Evolutionary conservation across 1,140 invertebrate genomes (phyloP).

Genomic region (Plutomurus gul): DNA sequence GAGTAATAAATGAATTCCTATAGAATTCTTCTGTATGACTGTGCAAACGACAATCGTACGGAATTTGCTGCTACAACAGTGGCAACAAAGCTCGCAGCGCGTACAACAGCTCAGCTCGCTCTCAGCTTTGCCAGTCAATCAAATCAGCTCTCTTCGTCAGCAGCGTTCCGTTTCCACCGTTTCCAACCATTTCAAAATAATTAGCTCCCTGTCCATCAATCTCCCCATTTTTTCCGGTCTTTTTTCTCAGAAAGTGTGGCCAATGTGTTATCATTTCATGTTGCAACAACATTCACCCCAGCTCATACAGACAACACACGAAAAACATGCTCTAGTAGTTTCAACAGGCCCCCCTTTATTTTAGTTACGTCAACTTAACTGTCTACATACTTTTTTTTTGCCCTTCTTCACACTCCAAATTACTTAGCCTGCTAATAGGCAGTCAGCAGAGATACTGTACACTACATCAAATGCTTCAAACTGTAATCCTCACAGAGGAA

Average conservation of each 20-base stretch:
- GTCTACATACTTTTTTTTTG: too few relatives aligned
- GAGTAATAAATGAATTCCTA: constrained; percentile 16
- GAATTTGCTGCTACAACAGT: constrained; percentile 15
- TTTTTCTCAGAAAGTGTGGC: background rate
- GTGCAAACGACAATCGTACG: background rate
- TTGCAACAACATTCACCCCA: background rate
- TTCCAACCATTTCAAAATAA: constrained; percentile 41
- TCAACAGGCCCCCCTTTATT: background rate
- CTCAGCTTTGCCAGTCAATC: background rate
- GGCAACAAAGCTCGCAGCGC: too few relatives aligned
- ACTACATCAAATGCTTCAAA: too few relatives aligned
- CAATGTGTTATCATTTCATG: background rate
- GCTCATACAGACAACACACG: background rate
- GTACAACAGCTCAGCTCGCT: background rate
- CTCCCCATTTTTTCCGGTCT: constrained; percentile 4
- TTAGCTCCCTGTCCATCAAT: constrained; percentile 44
- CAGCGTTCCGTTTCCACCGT: background rate
- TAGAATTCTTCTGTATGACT: constrained; percentile 15
- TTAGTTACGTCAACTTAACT: too few relatives aligned
- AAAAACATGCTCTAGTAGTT: constrained; percentile 22
- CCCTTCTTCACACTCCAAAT: too few relatives aligned
- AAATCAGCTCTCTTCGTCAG: background rate
- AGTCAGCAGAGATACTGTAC: too few relatives aligned
- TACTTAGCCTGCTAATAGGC: too few relatives aligned
- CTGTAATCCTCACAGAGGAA: too few relatives aligned